These are phyloP conservation scores for Helicoverpa armigera DNA, from an alignment of 1,140 invertebrate genomes.

Conservation along the genomic window DNA sequence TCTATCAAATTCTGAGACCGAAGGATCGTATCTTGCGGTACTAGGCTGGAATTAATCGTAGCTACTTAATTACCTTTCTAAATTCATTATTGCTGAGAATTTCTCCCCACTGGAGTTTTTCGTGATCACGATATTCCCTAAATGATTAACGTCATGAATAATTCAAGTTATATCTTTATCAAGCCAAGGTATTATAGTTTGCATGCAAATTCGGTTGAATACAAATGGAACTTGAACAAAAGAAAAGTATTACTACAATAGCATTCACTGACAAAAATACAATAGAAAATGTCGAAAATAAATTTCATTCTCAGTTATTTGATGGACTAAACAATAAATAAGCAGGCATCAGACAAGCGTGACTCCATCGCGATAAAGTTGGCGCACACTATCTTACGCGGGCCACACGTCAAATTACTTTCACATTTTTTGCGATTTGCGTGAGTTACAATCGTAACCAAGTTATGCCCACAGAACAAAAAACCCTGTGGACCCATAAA, in stretches of 20 bases:
- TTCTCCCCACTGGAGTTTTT: background rate
- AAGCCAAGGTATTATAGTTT: slow-evolving; percentile 17
- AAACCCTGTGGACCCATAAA: slow-evolving; percentile 48
- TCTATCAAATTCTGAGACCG: too few relatives aligned
- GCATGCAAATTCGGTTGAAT: slow-evolving; percentile 26
- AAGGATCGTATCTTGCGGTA: background rate
- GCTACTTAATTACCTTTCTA: slow-evolving; percentile 26
- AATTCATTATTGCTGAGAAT: slow-evolving; percentile 27
- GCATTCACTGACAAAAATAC: background rate
- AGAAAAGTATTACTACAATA: slow-evolving; percentile 32
- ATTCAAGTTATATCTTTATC: slow-evolving; percentile 34
- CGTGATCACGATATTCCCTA: slow-evolving; percentile 12
- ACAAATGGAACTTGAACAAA: slow-evolving; percentile 2
- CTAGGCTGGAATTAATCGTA: slow-evolving; percentile 9
- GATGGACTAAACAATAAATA: slow-evolving; percentile 24
- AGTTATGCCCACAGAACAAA: slow-evolving; percentile 23
- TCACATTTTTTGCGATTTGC: slow-evolving; percentile 69
- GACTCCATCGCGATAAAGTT: slow-evolving; percentile 50
- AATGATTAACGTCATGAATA: slow-evolving; percentile 40
- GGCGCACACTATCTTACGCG: slow-evolving; percentile 23
- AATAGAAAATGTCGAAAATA: slow-evolving; percentile 10
- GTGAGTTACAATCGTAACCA: slow-evolving; percentile 44
- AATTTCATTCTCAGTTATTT: slow-evolving; percentile 1
- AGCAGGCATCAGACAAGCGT: slow-evolving; percentile 44
- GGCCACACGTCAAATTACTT: slow-evolving; percentile 60